Conservation (phyloP, 2,797 vertebrate species). For the Novumbra hubbsi region DNA sequence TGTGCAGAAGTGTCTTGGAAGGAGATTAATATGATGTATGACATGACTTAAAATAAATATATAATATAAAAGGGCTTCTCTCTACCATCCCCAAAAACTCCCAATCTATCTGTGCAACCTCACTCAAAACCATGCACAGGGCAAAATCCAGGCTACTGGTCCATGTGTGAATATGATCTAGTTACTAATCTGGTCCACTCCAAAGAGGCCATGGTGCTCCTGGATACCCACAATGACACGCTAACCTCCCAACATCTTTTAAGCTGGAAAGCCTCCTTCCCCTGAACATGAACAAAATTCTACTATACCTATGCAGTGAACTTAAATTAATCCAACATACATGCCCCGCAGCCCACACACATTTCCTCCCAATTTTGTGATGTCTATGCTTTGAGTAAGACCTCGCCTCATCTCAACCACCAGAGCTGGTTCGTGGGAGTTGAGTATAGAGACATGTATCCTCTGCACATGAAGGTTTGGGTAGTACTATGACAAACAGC, state of each 20-base stretch:
- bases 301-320: too few relatives aligned
- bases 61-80: background rate
- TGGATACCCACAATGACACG: constrained; percentile 45
- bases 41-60: too few relatives aligned
- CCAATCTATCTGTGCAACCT: constrained; percentile 16
- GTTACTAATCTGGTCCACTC: constrained; percentile 59
- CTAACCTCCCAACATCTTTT: constrained; percentile 48
- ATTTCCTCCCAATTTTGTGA: background rate
- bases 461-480: background rate
- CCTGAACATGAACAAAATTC: constrained; percentile 34
- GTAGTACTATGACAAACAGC: background rate
- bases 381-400: too few relatives aligned
- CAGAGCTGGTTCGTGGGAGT: too few relatives aligned
- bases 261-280: constrained; percentile 24
- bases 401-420: too few relatives aligned
- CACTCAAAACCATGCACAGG: constrained; percentile 23
- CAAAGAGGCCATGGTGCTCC: constrained; percentile 30
- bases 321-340: too few relatives aligned
- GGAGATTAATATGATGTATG: background rate
- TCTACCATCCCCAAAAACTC: background rate
- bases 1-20: too few relatives aligned
- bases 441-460: too few relatives aligned
- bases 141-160: constrained; percentile 33
- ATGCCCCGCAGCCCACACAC: too few relatives aligned
- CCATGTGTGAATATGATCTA: constrained; percentile 54